Evolutionary conservation across 2,113 vertebrate species (phyloP).

Genomic region (Trichomycterus rosablanca): DNA sequence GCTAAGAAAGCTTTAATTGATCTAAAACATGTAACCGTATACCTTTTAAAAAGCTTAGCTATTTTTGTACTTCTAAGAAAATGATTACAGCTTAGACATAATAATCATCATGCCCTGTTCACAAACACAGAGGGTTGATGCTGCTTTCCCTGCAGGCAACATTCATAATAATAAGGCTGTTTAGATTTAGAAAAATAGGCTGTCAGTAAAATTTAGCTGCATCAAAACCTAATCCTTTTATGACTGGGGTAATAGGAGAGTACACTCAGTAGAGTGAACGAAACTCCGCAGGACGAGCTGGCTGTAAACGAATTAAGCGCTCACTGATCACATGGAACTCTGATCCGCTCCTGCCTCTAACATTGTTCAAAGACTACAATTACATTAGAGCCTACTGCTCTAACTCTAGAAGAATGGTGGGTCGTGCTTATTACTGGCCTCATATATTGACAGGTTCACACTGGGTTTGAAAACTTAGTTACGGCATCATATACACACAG

Average conservation of each 20-base stretch:
- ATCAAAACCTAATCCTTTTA: slow-evolving; percentile 32
- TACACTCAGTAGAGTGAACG: slow-evolving; percentile 15
- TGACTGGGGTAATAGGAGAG: slow-evolving; percentile 32
- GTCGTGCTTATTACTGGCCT: not conserved
- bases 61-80: too few species aligned
- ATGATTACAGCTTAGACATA: too few species aligned
- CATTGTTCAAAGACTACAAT: slow-evolving; percentile 40
- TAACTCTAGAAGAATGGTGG: slow-evolving; percentile 8
- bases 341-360: slow-evolving; percentile 35
- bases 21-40: too few species aligned
- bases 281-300: slow-evolving; percentile 13
- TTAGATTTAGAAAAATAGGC: slow-evolving; percentile 5
- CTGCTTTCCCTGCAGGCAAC: too few species aligned
- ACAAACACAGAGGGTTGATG: too few species aligned
- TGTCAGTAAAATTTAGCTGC: slow-evolving; percentile 15
- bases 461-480: slow-evolving; percentile 18
- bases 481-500: not conserved
- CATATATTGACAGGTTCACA: slow-evolving; percentile 3
- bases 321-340: slow-evolving; percentile 39
- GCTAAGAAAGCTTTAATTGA: too few species aligned
- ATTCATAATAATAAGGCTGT: too few species aligned
- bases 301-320: slow-evolving; percentile 35
- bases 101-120: too few species aligned
- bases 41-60: too few species aligned
- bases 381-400: slow-evolving; percentile 29